Evolutionary conservation across 1,140 invertebrate genomes (phyloP), one percentile per base, ranked within the genome.

Genomic region (Ptiloglossa arizonensis): DNA sequence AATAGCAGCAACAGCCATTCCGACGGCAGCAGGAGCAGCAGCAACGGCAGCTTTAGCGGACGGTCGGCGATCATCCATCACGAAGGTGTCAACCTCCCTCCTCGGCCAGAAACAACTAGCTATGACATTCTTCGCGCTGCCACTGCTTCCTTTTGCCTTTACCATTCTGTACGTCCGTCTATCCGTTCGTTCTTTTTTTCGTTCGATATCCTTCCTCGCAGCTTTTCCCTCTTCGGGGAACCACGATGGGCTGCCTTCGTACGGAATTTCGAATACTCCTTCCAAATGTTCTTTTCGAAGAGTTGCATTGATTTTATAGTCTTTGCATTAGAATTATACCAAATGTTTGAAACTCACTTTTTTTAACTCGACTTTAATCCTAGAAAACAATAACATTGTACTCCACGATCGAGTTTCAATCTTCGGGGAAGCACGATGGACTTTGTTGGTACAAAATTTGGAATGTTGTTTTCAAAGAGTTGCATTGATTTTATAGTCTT

Each of bases 71-170:
- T 87, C 85, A 92, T 92, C 91, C 91, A 92, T 92, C 91, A 92
- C 87, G 56, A 79, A 90, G 83, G 87, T 92, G 91, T 91, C 91
- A 92, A 87, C 78, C 86, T 87, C 85, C 87, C 89, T 88, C 81
- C 77, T 89, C 79, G 82, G 73, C 78, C 81, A 91, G 90, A 91
- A 91, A 91, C 90, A 91, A 91, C 91, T 90, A 92, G 86, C 90
- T 92, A 91, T 91, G 90, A 92, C 91, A 91, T 91, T 92, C 90
- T 91, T 92, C 87, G 87, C 87, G 88, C 84, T 90, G 88, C 87
- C 87, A 87, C 86, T 76, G 86, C 86, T 87, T 89, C 79, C 82
- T 87, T 81, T 83, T 86, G 79, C 83, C 71, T 87, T 78, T 81
- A 68, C 74, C 82, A 80, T 44, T 83, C 79, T 71, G 60, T 85